phyloP scores from a whole-genome alignment of 37 sponge, comb jelly and placozoan genomes.

The Bolinopsis microptera region DNA sequence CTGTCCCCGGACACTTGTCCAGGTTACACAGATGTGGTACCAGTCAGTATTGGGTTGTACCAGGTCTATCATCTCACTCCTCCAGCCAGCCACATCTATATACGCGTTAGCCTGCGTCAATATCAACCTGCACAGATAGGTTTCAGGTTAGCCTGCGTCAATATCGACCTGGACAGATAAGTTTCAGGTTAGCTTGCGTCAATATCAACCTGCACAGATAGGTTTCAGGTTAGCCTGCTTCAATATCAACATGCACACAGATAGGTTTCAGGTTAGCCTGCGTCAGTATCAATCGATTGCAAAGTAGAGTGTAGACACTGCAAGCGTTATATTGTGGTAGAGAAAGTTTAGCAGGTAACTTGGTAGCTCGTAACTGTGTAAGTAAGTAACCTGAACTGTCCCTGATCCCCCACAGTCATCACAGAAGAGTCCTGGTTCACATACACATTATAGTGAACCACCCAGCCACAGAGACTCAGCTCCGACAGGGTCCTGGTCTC shows the following conservation, averaged over 20 bases:
- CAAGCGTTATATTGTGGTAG: too few relatives aligned
- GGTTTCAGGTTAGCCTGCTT: neutral
- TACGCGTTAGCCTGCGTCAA: neutral
- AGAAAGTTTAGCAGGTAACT: too few relatives aligned
- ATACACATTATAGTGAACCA: neutral
- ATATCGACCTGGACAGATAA: neutral
- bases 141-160: neutral
- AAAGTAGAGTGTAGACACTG: too few relatives aligned
- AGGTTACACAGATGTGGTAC: neutral
- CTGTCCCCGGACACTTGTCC: neutral
- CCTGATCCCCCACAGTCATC: neutral
- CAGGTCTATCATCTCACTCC: neutral
- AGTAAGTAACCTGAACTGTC: neutral
- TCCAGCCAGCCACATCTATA: neutral
- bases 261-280: neutral
- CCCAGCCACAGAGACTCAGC: neutral
- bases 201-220: neutral
- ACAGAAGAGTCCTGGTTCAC: neutral
- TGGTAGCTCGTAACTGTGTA: too few relatives aligned
- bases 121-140: neutral
- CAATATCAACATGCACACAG: neutral
- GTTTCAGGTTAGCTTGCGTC: neutral
- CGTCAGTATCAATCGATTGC: neutral
- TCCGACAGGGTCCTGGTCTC: neutral
- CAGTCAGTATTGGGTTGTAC: neutral